Conservation (phyloP, 2,113 vertebrate genomes). For the Onychostruthus taczanowskii region DNA sequence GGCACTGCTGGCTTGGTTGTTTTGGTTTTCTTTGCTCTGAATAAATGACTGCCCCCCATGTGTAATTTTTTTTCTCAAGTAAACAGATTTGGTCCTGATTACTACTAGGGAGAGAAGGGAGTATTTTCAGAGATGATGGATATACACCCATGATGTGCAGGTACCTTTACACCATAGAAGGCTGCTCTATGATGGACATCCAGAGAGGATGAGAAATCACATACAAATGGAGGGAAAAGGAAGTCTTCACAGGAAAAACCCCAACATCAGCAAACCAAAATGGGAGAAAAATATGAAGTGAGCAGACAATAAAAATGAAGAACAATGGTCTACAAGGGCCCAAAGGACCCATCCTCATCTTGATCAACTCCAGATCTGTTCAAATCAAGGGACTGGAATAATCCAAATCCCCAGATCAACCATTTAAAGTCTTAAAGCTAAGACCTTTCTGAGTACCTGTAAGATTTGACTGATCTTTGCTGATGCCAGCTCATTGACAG, state of each 20-base stretch:
- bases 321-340: fast-evolving
- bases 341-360: neutral
- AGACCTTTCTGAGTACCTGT: neutral
- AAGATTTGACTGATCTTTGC: neutral
- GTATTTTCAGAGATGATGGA: neutral
- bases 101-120: neutral
- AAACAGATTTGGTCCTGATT: neutral
- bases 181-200: neutral
- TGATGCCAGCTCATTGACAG: neutral
- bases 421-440: neutral
- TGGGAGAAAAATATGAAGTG: neutral
- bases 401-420: neutral
- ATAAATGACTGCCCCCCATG: neutral
- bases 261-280: neutral
- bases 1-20: neutral
- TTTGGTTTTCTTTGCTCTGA: neutral
- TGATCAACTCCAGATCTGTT: neutral
- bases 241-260: neutral
- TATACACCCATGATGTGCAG: neutral
- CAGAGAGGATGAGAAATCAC: neutral
- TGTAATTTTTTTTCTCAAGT: neutral
- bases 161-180: neutral
- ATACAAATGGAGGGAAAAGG: neutral
- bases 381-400: neutral
- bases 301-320: neutral